Evolutionary conservation across 2,888 invertebrate species (phyloP), one percentile per base, ranked within the genome.

Genomic region (Linyphia triangularis): DNA sequence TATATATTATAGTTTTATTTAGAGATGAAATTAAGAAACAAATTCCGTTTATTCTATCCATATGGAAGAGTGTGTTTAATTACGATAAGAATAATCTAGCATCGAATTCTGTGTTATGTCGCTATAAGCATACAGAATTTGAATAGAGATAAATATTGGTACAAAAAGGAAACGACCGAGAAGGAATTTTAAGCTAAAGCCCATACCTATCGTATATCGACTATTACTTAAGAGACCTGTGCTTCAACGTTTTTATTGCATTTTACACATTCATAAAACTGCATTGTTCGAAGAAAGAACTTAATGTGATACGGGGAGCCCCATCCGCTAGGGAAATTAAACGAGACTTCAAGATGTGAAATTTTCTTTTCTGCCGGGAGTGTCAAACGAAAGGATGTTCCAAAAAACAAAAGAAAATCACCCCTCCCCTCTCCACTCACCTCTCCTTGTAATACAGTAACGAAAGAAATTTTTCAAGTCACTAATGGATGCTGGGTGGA

Each of bases 261-360:
- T 85, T 85, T 85, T 79, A 78, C 70, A 61, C 70, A 79, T 85
- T 85, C 78, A 79, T 85, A 85, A 85, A 78, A 72, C 57, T 63
- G 30, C 43, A n/a, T 85, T 79, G 61, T 85, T 65, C 72, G 24
- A 59, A 51, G 51, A 16, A 78, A 69, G 28, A 77, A 43, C 51
- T 30, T 85, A 85, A 85, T 85, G 78, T 59, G 40, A n/a, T 43
- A 83, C 61, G 61, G 51, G 5, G 13, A n/a, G 51, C 30, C 30
- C 69, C 61, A 19, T 63, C 85, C 70, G 51, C 85, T 72, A 51
- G 85, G 85, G 85, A 85, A 85, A 85, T 85, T 85, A 85, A 85
- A 85, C 72, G 78, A 51, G 65, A 33, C 40, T 72, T 77, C 65
- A 69, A 84, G 77, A 84, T 57, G 67, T 28, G 84, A 84, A 51